Percentiles rank a stretch among this genome's conserved stretches.
Evolutionary conservation across 2,113 vertebrate species (phyloP).

Genomic region (Stomatorhinus ivindoensis): DNA sequence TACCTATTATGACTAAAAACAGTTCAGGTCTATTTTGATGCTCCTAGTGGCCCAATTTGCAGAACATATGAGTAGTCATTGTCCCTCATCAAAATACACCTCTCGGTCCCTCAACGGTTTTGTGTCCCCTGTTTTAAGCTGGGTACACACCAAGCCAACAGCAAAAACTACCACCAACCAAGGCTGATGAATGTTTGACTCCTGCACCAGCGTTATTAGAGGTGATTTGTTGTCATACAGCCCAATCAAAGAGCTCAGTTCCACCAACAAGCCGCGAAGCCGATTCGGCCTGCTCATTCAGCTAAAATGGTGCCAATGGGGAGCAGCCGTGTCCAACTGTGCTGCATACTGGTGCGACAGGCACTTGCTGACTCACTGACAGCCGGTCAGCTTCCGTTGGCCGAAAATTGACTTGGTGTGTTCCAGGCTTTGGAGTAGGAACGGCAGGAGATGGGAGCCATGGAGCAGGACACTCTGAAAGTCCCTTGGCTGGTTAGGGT

Average conservation of each 20-base stretch:
- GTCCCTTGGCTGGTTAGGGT: background rate
- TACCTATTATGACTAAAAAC: background rate
- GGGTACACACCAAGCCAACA: background rate
- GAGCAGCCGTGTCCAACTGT: background rate
- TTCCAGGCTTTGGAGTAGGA: background rate
- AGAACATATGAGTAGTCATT: background rate
- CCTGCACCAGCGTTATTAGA: background rate
- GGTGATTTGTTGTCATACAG: background rate
- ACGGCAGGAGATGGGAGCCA: background rate
- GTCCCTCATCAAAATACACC: background rate
- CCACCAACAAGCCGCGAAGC: background rate
- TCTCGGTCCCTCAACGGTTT: background rate
- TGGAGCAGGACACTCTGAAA: background rate
- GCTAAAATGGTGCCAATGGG: background rate
- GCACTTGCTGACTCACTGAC: background rate
- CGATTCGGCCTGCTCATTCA: background rate
- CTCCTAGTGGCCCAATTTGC: background rate
- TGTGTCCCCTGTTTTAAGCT: background rate
- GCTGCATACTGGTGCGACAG: background rate
- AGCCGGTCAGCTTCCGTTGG: background rate
- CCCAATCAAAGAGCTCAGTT: background rate
- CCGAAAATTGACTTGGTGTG: background rate
- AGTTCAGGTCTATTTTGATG: background rate
- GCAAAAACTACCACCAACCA: background rate
- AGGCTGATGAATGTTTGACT: background rate